Conservation (phyloP, 2,888 invertebrate species). For the Zygothrica quintamaculata region DNA sequence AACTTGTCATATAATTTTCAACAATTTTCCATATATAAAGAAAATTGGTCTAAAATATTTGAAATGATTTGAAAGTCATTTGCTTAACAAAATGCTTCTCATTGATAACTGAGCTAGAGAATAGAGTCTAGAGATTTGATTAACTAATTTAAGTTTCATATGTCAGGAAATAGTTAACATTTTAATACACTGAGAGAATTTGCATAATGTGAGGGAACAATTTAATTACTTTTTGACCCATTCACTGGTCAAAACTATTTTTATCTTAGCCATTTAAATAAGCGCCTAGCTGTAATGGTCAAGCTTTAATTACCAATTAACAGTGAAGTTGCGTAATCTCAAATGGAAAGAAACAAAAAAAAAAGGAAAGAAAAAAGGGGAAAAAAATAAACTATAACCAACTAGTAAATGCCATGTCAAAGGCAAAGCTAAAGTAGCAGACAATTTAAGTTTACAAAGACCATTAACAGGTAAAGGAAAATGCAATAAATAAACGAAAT, state of each 20-base stretch:
- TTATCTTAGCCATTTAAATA: constrained; percentile 27
- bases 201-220: too few species aligned
- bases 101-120: too few species aligned
- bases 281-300: constrained; percentile 51
- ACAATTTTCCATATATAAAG: too few species aligned
- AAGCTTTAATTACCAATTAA: constrained; percentile 74
- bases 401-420: constrained; percentile 30
- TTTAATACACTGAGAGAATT: too few species aligned
- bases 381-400: constrained; percentile 9
- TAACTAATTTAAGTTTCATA: too few species aligned
- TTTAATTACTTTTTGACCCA: constrained; percentile 12
- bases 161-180: too few species aligned
- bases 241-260: constrained; percentile 46
- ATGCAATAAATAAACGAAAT: constrained; percentile 56
- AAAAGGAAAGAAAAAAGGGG: constrained; percentile 12
- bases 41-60: too few species aligned
- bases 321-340: constrained; percentile 59
- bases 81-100: too few species aligned
- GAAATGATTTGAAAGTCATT: too few species aligned
- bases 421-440: constrained; percentile 35
- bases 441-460: constrained; percentile 54
- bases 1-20: too few species aligned
- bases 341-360: constrained; percentile 28
- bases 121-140: too few species aligned
- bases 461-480: constrained; percentile 36